Conservation (phyloP, 2,888 invertebrate species). For the Cephus spinipes region DNA sequence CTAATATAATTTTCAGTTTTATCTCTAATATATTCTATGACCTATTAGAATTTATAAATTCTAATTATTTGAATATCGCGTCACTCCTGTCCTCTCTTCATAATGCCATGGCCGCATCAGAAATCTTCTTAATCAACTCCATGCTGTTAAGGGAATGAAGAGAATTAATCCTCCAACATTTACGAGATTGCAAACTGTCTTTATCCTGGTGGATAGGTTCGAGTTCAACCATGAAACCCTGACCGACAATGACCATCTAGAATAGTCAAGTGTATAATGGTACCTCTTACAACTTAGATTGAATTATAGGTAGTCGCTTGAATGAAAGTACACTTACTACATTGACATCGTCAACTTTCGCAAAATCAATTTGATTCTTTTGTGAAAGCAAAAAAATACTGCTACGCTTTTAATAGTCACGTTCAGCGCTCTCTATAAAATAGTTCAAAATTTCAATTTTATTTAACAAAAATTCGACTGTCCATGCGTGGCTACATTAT, state of each 20-base stretch:
- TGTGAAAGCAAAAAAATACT: not conserved
- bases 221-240: conserved; percentile 29
- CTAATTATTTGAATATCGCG: not conserved
- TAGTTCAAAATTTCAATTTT: not conserved
- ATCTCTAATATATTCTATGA: not conserved
- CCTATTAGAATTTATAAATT: not conserved
- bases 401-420: not conserved
- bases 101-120: not conserved
- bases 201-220: not conserved
- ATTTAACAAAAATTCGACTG: not conserved
- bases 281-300: conserved; percentile 21
- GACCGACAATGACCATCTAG: conserved; percentile 26
- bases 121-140: not conserved
- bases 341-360: not conserved
- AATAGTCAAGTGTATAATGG: conserved; percentile 37
- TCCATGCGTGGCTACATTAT: not conserved
- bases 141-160: not conserved
- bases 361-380: not conserved
- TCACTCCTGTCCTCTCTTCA: not conserved
- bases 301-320: not conserved
- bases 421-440: not conserved
- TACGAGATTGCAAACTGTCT: not conserved
- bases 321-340: not conserved
- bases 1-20: not conserved
- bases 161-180: not conserved